A percentile compares a stretch with the other conserved stretches of the same genome.
Evolutionary conservation across 2,113 vertebrate species (phyloP).

Genomic region (Salvelinus sp.): DNA sequence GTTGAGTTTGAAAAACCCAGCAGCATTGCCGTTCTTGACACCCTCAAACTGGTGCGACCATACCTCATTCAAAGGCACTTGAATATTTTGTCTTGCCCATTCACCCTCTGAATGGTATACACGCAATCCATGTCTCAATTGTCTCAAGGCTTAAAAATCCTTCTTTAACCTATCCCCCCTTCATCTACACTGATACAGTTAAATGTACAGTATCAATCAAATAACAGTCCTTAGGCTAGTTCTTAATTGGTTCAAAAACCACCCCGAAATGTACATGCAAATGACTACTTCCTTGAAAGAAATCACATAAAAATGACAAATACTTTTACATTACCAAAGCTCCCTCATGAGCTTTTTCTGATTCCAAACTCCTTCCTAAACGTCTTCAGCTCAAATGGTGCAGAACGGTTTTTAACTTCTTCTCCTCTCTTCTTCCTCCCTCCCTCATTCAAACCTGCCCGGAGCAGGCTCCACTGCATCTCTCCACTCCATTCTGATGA

Average conservation of each 20-base stretch:
- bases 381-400: slow-evolving; percentile 9
- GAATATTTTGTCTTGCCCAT: too few relatives aligned
- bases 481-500: slow-evolving; percentile 33
- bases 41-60: too few relatives aligned
- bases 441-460: slow-evolving; percentile 1
- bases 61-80: too few relatives aligned
- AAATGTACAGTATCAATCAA: slow-evolving; percentile 56
- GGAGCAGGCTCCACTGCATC: slow-evolving; percentile 21
- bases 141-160: too few relatives aligned
- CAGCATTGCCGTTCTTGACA: too few relatives aligned
- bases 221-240: slow-evolving; percentile 57
- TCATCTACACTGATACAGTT: slow-evolving; percentile 25
- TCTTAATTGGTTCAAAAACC: slow-evolving; percentile 64
- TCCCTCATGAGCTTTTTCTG: background rate
- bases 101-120: too few relatives aligned
- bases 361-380: background rate
- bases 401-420: background rate
- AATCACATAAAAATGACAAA: slow-evolving; percentile 35
- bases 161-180: background rate
- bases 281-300: too few relatives aligned
- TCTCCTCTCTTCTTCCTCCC: slow-evolving; percentile 8
- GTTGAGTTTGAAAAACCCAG: too few relatives aligned
- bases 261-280: slow-evolving; percentile 62
- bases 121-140: too few relatives aligned
- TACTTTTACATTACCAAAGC: slow-evolving; percentile 4